Base-by-base conservation (phyloP, 2,888 invertebrate genomes). In the Cryptocephalus moraei region DNA sequence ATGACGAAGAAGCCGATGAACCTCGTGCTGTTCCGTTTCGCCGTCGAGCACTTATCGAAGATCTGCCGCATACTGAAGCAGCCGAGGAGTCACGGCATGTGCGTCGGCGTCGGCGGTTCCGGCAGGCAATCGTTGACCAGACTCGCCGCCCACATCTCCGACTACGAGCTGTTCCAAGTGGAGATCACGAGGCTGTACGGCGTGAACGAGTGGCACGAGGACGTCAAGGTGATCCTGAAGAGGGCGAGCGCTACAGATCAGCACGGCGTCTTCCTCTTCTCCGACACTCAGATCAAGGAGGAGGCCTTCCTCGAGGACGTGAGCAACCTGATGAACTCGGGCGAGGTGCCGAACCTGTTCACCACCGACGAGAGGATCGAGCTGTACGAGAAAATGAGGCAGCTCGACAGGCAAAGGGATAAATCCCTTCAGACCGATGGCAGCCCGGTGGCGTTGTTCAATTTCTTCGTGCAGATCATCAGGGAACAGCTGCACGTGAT, bases 1-100 rank as follows among this genome's bases (percentile, higher is more conserved):
- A 91, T 95, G 89, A 87, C 90, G 9, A 95, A 92, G 69, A 94
- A 93, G 64, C 94, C 94, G 0, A 95, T 95, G 95, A 88, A 92
- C 69, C 76, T 95, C 46, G 94, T 95, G 2, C 73, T 95, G 33
- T 91, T 91, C 70, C 91, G 93, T 65, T 96, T 92, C 71, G 94
- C 93, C 0, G 81, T 95, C 56, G 94, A 95, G 73, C 95, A 95
- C 74, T 78, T 95, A 60, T 92, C 93, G 1, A 82, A 90, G 58
- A 85, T 95, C 57, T 86, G 87, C 62, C 84, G 94, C 55, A 88
- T 95, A 63, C 75, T 95, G 60, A 89, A 91, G 63, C 93, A 93
- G 72, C 93, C 94, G 8, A 79, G 90, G 57, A 90, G 90, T 63
- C 94, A 95, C 73, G 91, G 86, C 36, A 49, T 62, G 10, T 64